phyloP scores from a whole-genome alignment of 2,113 vertebrate species.

The Dipodomys spectabilis region DNA sequence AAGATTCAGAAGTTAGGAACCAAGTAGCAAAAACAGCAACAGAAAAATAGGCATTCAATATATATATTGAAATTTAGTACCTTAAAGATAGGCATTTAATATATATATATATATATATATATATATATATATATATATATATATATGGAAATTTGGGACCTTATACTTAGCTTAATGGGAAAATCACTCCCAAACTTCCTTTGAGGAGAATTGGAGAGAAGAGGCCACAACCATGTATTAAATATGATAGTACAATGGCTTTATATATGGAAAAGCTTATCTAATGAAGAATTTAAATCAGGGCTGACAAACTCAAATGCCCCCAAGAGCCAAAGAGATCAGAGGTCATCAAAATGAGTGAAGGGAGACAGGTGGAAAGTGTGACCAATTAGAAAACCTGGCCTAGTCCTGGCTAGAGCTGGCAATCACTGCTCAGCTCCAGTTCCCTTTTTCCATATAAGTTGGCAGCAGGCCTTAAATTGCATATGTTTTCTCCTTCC shows the following conservation, averaged over 20 bases:
- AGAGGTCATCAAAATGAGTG: slow-evolving; percentile 50
- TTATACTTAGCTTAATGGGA: neutral
- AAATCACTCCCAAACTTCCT: neutral
- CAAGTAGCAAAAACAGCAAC: slow-evolving; percentile 1
- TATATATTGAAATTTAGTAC: slow-evolving; percentile 12
- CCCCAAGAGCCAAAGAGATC: slow-evolving; percentile 1
- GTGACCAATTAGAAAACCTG: neutral
- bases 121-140: neutral
- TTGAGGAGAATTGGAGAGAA: neutral
- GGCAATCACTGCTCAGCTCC: neutral
- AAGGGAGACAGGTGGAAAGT: slow-evolving; percentile 68
- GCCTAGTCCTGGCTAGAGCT: neutral
- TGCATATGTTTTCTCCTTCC: no score
- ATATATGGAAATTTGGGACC: slow-evolving; percentile 26
- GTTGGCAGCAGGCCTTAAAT: neutral
- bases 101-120: no score
- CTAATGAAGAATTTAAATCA: slow-evolving; percentile 57
- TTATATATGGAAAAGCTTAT: slow-evolving; percentile 19
- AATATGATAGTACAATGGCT: neutral
- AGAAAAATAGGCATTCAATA: slow-evolving; percentile 4
- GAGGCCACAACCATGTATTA: neutral
- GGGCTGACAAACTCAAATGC: slow-evolving; percentile 46
- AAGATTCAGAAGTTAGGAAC: slow-evolving; percentile 51
- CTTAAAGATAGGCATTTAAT: slow-evolving; percentile 5
- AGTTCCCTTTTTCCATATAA: neutral